These are phyloP conservation scores for Bicyclus anynana DNA, from an alignment of 1,140 invertebrate genomes.

Conservation along the genomic window DNA sequence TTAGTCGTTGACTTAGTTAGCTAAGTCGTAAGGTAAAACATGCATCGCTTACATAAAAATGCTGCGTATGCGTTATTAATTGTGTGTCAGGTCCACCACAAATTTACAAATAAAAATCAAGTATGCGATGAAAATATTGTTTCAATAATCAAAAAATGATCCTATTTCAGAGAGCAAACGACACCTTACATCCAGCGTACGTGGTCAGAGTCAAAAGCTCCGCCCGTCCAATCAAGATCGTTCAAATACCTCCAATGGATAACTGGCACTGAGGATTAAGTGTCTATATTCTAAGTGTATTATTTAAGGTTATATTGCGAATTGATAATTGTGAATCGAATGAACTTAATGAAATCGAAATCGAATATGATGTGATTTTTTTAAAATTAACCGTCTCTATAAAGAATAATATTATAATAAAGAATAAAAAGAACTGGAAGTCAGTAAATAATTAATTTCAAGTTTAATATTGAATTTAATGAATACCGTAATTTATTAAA, in stretches of 20 bases:
- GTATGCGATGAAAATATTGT: not conserved
- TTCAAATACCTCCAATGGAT: slow-evolving; percentile 76
- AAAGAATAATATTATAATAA: no score
- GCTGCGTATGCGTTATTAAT: no score
- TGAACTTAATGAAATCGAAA: slow-evolving; percentile 10
- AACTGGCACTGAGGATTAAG: slow-evolving; percentile 67
- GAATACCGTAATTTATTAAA: no score
- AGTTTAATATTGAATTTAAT: no score
- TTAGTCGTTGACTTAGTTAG: no score
- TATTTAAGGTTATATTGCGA: slow-evolving; percentile 1
- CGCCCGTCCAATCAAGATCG: slow-evolving; percentile 71
- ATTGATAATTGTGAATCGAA: slow-evolving; percentile 17
- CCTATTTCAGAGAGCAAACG: slow-evolving; percentile 67
- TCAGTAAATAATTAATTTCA: not conserved
- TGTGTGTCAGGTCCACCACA: no score
- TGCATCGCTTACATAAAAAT: no score
- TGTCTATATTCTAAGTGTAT: not conserved
- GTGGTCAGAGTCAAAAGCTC: slow-evolving; percentile 48
- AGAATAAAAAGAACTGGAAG: no score
- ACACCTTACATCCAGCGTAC: slow-evolving; percentile 49
- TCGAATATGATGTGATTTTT: no score
- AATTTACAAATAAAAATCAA: no score
- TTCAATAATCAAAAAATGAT: not conserved
- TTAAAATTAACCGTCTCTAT: no score
- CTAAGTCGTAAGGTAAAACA: no score